Conservation (phyloP, 53 echinoderm and acorn worm species). For the Patiria pectinifera region DNA sequence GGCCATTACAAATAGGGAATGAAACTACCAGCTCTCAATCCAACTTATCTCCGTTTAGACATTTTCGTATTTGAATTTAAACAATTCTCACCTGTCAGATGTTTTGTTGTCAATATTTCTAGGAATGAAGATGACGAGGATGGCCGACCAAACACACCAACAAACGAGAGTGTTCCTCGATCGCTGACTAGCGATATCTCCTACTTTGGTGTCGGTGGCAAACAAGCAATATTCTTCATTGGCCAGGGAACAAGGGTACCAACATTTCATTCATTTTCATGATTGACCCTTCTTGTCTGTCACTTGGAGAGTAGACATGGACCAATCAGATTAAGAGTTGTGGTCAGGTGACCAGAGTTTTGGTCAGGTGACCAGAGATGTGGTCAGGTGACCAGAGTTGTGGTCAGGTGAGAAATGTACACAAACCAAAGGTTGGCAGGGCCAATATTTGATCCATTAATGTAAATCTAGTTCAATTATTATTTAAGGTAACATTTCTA, state of each 20-base stretch:
- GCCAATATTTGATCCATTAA: no score
- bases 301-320: no score
- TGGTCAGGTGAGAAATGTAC: neutral
- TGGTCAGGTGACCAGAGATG: no score
- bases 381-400: neutral
- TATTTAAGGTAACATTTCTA: no score
- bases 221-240: slow-evolving; percentile 95
- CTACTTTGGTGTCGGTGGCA: slow-evolving; percentile 99
- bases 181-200: slow-evolving; percentile 98
- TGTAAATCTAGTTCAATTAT: no score
- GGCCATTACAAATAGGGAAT: neutral
- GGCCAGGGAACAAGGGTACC: slow-evolving; percentile 79
- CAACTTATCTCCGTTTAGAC: neutral
- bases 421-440: neutral
- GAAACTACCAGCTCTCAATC: neutral
- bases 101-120: neutral
- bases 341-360: no score
- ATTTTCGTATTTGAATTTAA: neutral
- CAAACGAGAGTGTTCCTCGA: slow-evolving; percentile 60
- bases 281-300: no score
- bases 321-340: neutral
- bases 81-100: neutral
- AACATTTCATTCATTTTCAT: neutral
- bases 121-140: slow-evolving; percentile 41
- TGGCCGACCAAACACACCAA: neutral